Evolutionary conservation across 2,113 vertebrate genomes (phyloP).

Genomic region (Glareola pratincola): DNA sequence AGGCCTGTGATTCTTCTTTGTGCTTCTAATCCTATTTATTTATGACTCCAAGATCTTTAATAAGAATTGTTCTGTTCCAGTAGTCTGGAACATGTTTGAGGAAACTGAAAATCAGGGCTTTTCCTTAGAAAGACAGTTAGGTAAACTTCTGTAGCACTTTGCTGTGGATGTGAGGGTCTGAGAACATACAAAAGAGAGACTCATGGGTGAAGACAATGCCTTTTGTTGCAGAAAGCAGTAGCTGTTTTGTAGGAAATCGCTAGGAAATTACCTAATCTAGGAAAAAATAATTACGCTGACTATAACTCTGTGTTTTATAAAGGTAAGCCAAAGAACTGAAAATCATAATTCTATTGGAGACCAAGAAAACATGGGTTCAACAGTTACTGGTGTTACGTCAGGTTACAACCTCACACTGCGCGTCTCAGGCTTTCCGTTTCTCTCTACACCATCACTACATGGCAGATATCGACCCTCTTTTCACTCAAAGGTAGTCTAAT

Average conservation of each 20-base stretch:
- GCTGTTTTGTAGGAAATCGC: background rate
- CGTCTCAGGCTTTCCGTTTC: background rate
- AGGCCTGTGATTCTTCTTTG: background rate
- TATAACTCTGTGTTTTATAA: background rate
- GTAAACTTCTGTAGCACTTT: background rate
- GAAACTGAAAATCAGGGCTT: background rate
- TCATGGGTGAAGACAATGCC: fast-evolving
- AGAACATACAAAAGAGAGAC: background rate
- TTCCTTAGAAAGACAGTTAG: background rate
- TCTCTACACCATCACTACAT: background rate
- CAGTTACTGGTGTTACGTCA: background rate
- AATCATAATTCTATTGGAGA: background rate
- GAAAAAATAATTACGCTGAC: background rate
- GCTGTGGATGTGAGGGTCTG: background rate
- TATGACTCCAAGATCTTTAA: background rate
- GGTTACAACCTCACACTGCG: fast-evolving
- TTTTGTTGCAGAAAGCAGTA: background rate
- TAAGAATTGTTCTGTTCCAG: background rate
- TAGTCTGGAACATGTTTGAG: background rate
- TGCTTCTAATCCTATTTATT: background rate
- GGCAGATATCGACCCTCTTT: background rate
- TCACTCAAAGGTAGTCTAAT: background rate
- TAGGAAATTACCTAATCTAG: background rate
- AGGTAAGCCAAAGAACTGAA: background rate
- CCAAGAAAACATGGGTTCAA: background rate